Percentiles rank a stretch among this genome's conserved stretches.
Evolutionary conservation across 1,140 invertebrate genomes (phyloP).

Genomic region (Drosophila burlai): DNA sequence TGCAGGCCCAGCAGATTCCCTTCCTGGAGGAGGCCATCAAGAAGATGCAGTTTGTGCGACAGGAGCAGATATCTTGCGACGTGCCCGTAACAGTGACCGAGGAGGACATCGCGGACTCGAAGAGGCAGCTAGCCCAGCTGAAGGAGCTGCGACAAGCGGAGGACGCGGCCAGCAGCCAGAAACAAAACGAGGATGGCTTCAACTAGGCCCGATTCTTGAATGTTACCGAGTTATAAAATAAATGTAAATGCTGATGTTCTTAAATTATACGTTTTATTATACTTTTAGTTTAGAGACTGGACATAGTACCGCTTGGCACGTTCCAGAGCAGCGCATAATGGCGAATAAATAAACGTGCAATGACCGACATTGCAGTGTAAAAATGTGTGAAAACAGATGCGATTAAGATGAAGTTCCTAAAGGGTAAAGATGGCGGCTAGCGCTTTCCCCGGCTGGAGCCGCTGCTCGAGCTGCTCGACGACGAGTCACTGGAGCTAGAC

Average conservation of each 20-base stretch:
- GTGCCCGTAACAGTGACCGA: slow-evolving; percentile 88
- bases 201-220: slow-evolving; percentile 44
- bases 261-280: slow-evolving; percentile 71
- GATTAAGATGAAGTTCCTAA: slow-evolving; percentile 26
- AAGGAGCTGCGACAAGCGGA: slow-evolving; percentile 56
- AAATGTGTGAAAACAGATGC: slow-evolving; percentile 42
- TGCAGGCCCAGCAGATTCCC: slow-evolving; percentile 89
- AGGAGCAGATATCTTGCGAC: slow-evolving; percentile 89
- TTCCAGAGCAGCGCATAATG: slow-evolving; percentile 45
- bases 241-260: slow-evolving; percentile 54
- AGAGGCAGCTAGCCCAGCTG: slow-evolving; percentile 86
- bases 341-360: slow-evolving; percentile 65
- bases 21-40: slow-evolving; percentile 89
- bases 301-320: slow-evolving; percentile 56
- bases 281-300: slow-evolving; percentile 35
- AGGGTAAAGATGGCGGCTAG: slow-evolving; percentile 16
- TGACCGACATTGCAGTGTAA: background rate
- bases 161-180: slow-evolving; percentile 35
- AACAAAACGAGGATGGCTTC: slow-evolving; percentile 64
- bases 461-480: slow-evolving; percentile 68
- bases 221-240: slow-evolving; percentile 37
- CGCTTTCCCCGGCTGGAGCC: slow-evolving; percentile 43
- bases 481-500: slow-evolving; percentile 72
- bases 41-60: slow-evolving; percentile 89
- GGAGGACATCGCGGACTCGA: slow-evolving; percentile 88